Evolutionary conservation across 2,888 invertebrate genomes (phyloP).

Genomic region (Theodoxus fluviatilis): DNA sequence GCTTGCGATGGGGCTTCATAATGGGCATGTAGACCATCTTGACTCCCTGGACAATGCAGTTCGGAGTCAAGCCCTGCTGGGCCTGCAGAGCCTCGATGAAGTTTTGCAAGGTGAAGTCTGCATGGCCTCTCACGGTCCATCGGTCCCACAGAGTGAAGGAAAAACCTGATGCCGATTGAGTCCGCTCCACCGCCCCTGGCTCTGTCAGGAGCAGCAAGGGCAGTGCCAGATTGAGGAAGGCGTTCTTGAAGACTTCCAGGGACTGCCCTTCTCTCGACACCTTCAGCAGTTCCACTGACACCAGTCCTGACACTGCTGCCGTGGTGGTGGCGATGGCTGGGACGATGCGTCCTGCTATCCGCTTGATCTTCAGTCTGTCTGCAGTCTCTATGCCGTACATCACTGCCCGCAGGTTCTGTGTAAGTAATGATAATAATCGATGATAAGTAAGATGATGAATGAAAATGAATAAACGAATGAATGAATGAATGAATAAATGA

Average conservation of each 20-base stretch:
- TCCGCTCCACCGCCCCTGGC: conserved; percentile 56
- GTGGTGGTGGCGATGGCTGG: conserved; percentile 68
- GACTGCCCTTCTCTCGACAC: conserved; percentile 46
- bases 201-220: conserved; percentile 63
- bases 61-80: conserved; percentile 52
- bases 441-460: background rate
- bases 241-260: conserved; percentile 57
- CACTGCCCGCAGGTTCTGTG: conserved; percentile 62
- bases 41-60: conserved; percentile 61
- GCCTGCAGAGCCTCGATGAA: conserved; percentile 58
- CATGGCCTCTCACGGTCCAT: conserved; percentile 62
- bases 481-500: too few species aligned
- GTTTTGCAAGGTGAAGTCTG: conserved; percentile 57
- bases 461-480: too few species aligned
- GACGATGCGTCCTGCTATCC: conserved; percentile 66
- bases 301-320: conserved; percentile 66
- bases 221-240: conserved; percentile 64
- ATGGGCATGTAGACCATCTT: conserved; percentile 64
- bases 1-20: conserved; percentile 62
- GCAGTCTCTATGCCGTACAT: conserved; percentile 64
- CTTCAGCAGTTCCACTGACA: conserved; percentile 61
- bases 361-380: conserved; percentile 61
- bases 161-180: too few species aligned
- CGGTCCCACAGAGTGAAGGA: conserved; percentile 64
- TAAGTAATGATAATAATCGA: conserved; percentile 2